phyloP scores from a whole-genome alignment of 2,797 vertebrate genomes.

The Sebastes kiyomatsui region DNA sequence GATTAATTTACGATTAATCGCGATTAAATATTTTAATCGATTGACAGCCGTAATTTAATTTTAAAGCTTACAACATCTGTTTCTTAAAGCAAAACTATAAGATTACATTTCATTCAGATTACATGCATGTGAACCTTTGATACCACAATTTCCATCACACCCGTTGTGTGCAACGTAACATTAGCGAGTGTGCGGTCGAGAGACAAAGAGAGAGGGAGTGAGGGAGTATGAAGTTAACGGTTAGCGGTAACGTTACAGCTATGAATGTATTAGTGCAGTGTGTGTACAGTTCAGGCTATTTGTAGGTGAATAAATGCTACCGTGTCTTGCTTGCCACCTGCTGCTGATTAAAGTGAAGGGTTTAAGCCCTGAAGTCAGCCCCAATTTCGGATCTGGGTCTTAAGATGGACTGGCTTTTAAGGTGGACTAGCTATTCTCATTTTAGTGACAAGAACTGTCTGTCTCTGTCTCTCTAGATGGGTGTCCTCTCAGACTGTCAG shows the following conservation, averaged over 20 bases:
- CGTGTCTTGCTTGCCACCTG: background rate
- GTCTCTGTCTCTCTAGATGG: slow-evolving; percentile 7
- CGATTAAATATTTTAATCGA: too few relatives aligned
- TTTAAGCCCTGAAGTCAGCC: background rate
- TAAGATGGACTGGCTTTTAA: background rate
- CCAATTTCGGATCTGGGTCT: background rate
- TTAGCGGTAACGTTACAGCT: background rate
- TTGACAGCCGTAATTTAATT: too few relatives aligned
- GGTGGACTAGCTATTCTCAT: background rate
- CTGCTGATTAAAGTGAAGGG: background rate
- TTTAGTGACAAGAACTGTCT: background rate
- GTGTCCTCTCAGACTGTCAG: background rate
- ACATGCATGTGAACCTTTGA: too few relatives aligned
- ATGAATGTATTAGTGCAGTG: too few relatives aligned
- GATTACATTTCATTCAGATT: background rate
- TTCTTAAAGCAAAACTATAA: background rate
- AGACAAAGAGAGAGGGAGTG: background rate
- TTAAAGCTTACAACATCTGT: too few relatives aligned
- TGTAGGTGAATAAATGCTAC: background rate
- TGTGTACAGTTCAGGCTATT: background rate
- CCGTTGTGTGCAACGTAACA: too few relatives aligned
- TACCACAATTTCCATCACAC: too few relatives aligned
- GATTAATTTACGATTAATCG: too few relatives aligned
- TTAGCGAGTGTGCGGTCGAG: too few relatives aligned
- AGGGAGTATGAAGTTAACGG: background rate